Evolutionary conservation across 2,888 invertebrate genomes (phyloP).

Genomic region (Adineta ricciae): DNA sequence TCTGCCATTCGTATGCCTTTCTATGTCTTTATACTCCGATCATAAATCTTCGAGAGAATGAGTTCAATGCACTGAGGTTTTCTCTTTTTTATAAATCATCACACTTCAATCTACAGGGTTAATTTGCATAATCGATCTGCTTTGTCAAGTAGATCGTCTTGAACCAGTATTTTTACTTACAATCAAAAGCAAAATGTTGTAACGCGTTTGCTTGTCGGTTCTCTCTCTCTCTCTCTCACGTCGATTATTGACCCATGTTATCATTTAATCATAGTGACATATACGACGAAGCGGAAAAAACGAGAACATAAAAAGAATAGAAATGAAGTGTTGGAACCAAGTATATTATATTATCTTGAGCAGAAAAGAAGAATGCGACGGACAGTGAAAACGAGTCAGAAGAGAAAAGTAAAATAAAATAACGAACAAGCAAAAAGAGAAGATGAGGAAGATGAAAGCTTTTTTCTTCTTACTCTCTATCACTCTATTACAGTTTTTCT

Average conservation of each 20-base stretch:
- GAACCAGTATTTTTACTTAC: background rate
- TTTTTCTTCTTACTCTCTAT: background rate
- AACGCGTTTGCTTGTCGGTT: background rate
- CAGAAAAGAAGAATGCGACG: background rate
- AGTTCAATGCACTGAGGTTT: background rate
- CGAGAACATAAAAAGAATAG: background rate
- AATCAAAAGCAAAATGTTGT: background rate
- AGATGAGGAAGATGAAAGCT: background rate
- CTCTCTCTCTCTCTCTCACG: background rate
- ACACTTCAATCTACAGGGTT: background rate
- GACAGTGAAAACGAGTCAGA: background rate
- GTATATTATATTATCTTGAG: background rate
- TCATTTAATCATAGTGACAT: background rate
- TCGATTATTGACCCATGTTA: background rate
- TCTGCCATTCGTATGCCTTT: background rate
- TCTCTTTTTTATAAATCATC: background rate
- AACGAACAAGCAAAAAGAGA: background rate
- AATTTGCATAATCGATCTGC: background rate
- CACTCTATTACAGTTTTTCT: background rate
- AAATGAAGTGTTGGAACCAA: background rate
- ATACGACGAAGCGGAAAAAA: background rate
- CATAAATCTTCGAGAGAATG: background rate
- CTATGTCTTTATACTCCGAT: too few relatives aligned
- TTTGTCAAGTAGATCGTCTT: background rate
- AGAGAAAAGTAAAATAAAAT: background rate